These are phyloP conservation scores for Prunella fulvescens DNA, from an alignment of 2,113 vertebrate species.

Conservation along the genomic window DNA sequence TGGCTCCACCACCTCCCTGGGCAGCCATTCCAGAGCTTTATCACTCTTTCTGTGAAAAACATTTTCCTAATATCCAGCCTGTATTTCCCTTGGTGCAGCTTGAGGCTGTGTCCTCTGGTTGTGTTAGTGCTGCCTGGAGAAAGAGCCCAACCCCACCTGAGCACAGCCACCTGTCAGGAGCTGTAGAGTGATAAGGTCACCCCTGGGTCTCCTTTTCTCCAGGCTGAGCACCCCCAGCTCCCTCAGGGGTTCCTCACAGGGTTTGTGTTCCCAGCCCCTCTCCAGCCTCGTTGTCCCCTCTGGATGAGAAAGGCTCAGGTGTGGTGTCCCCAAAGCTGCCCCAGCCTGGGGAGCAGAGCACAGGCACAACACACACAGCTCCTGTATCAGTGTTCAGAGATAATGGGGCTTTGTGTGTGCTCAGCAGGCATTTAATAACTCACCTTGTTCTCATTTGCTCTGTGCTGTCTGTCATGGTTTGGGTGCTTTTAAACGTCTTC, in stretches of 20 bases:
- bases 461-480: not conserved
- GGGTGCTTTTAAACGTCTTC: conserved; percentile 17
- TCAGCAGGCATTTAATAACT: conserved; percentile 29
- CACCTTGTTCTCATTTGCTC: not conserved
- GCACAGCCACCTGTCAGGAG: too few species aligned
- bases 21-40: too few species aligned
- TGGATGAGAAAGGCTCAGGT: not conserved
- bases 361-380: not conserved
- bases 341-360: not conserved
- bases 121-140: too few species aligned
- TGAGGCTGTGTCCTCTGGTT: too few species aligned
- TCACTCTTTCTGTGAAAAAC: too few species aligned
- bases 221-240: not conserved
- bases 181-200: too few species aligned
- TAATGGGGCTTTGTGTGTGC: not conserved
- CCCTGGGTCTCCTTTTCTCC: too few species aligned
- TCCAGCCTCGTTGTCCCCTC: not conserved
- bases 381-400: not conserved
- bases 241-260: not conserved
- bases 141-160: too few species aligned
- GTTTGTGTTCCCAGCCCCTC: not conserved
- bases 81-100: too few species aligned
- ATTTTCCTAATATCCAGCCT: too few species aligned
- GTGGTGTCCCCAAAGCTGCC: not conserved
- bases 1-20: too few species aligned